Evolutionary conservation across 2,113 vertebrate genomes (phyloP).

Genomic region (Protobothrops flavoviridis): DNA sequence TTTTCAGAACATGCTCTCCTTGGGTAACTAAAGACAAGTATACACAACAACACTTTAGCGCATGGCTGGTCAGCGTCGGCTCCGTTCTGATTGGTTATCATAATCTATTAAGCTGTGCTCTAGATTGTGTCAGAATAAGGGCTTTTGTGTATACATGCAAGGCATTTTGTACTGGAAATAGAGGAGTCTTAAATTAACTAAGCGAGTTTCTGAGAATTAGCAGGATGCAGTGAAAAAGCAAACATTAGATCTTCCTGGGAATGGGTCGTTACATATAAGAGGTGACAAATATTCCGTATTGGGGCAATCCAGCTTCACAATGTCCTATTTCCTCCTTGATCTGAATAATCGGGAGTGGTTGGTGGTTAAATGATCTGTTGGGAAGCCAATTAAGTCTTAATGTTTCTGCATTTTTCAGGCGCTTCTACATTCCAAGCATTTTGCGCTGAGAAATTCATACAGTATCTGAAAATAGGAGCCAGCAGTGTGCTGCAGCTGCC

Average conservation of each 20-base stretch:
- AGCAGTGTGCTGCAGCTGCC: too few relatives aligned
- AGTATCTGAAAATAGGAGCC: too few relatives aligned
- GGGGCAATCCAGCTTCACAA: background rate
- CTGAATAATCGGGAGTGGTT: background rate
- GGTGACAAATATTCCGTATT: background rate
- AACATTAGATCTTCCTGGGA: background rate
- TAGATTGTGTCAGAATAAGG: background rate
- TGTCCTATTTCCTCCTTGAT: background rate
- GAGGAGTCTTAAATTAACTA: background rate
- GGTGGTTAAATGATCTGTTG: background rate
- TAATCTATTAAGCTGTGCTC: conserved; percentile 21
- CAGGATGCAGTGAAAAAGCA: background rate
- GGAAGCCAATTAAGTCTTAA: background rate
- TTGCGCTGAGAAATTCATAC: background rate
- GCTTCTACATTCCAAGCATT: background rate
- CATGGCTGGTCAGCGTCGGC: background rate
- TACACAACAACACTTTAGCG: conserved; percentile 35
- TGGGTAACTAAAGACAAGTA: conserved; percentile 59
- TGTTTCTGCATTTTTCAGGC: background rate
- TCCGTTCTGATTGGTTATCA: background rate
- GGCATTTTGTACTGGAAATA: background rate
- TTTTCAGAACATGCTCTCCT: conserved; percentile 50
- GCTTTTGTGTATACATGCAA: background rate
- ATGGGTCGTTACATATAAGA: background rate
- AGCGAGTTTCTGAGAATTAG: background rate